These are phyloP conservation scores for Patella pellucida DNA, from an alignment of 2,888 invertebrate species.

Conservation along the genomic window DNA sequence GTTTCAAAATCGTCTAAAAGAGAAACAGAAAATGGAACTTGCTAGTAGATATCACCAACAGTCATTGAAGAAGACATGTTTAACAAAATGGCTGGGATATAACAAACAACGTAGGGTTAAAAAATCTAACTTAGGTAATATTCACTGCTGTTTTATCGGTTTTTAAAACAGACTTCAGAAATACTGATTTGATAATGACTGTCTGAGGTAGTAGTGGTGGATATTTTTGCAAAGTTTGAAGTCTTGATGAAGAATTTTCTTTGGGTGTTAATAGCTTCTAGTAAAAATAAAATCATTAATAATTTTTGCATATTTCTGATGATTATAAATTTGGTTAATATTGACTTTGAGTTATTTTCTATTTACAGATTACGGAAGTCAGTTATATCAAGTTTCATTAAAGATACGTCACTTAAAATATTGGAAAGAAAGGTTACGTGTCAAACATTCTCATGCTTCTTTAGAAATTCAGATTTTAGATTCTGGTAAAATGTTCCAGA, in stretches of 20 bases:
- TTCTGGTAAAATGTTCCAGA: slow-evolving; percentile 45
- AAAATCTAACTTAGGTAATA: slow-evolving; percentile 44
- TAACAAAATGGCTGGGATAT: slow-evolving; percentile 48
- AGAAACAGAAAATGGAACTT: slow-evolving; percentile 41
- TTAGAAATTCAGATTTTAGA: slow-evolving; percentile 48
- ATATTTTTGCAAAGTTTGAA: too few relatives aligned
- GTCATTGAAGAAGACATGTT: slow-evolving; percentile 36
- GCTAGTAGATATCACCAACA: slow-evolving; percentile 51
- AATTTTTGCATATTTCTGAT: too few relatives aligned
- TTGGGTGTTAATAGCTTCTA: too few relatives aligned
- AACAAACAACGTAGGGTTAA: slow-evolving; percentile 41
- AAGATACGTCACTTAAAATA: slow-evolving; percentile 39
- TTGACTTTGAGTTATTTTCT: neutral
- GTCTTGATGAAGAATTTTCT: too few relatives aligned
- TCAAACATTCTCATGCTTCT: slow-evolving; percentile 39
- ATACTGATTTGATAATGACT: too few relatives aligned
- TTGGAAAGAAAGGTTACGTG: slow-evolving; percentile 48
- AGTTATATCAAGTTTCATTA: slow-evolving; percentile 38
- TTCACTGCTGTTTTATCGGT: too few relatives aligned
- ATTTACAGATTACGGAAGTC: slow-evolving; percentile 46
- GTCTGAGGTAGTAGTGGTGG: too few relatives aligned
- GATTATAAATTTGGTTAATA: too few relatives aligned
- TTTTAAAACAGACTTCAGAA: too few relatives aligned
- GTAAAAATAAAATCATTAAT: too few relatives aligned
- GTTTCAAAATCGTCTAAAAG: slow-evolving; percentile 35